phyloP scores from a whole-genome alignment of 2,113 vertebrate genomes.

The Lonchura striata region DNA sequence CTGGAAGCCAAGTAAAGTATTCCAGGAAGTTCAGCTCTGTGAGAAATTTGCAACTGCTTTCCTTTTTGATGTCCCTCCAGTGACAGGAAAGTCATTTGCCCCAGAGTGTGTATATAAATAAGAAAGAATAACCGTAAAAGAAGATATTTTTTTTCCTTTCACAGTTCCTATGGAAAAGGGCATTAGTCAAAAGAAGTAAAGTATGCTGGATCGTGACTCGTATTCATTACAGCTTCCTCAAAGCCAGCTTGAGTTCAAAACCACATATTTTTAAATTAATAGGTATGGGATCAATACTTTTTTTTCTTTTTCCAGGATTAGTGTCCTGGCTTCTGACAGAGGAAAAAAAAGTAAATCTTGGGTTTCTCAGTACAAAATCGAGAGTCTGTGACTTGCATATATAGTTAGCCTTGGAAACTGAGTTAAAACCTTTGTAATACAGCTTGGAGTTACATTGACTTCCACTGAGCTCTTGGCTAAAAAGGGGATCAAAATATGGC shows the following conservation, averaged over 20 bases:
- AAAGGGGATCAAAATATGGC: background rate
- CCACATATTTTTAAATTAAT: conserved; percentile 30
- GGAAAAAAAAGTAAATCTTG: background rate
- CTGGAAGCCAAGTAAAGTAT: conserved; percentile 31
- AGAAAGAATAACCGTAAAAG: background rate
- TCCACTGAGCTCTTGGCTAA: background rate
- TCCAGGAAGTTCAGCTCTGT: conserved; percentile 30
- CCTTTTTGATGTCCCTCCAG: conserved; percentile 39
- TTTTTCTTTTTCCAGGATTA: background rate
- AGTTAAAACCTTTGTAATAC: background rate
- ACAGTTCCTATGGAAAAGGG: conserved; percentile 7
- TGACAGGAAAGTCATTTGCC: conserved; percentile 43
- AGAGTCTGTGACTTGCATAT: background rate
- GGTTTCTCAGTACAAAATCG: background rate
- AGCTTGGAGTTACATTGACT: background rate
- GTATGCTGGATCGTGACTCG: background rate
- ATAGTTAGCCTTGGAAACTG: background rate
- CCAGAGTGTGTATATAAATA: conserved; percentile 40
- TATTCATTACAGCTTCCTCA: conserved; percentile 18
- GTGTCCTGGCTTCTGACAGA: background rate
- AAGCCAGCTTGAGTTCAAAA: conserved; percentile 26
- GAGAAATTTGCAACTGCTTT: conserved; percentile 36
- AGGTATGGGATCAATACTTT: conserved; percentile 2
- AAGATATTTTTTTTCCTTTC: background rate
- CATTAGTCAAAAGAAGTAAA: conserved; percentile 7